phyloP scores from a whole-genome alignment of 2,888 invertebrate genomes.

The Tetragnatha montana region DNA sequence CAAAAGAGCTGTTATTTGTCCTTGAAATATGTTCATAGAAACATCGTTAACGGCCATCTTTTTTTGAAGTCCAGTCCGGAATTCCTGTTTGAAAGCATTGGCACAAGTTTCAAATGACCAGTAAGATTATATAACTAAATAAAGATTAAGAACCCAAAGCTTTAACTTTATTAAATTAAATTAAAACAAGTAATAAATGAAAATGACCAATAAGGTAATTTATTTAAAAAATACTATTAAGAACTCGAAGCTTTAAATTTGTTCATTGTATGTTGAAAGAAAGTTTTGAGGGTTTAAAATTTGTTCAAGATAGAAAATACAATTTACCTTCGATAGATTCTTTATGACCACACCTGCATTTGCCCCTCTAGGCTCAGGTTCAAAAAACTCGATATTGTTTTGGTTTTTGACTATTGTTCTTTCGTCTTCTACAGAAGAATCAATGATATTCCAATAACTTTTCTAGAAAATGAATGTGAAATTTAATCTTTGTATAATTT shows the following conservation, averaged over 20 bases:
- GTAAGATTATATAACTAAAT: background rate
- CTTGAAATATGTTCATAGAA: slow-evolving; percentile 85
- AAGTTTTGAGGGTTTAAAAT: no score
- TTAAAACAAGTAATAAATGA: no score
- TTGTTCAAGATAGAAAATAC: background rate
- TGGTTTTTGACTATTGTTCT: background rate
- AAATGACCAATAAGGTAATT: no score
- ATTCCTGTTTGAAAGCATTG: background rate
- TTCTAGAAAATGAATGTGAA: slow-evolving; percentile 4
- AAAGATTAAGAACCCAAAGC: background rate
- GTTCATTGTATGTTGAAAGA: no score
- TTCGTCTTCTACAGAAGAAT: background rate
- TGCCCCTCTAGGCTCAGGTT: slow-evolving; percentile 75
- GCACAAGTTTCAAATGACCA: background rate
- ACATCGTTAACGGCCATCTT: slow-evolving; percentile 83
- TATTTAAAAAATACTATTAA: no score
- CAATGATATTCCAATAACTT: slow-evolving; percentile 23
- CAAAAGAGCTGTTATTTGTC: slow-evolving; percentile 89
- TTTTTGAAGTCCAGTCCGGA: slow-evolving; percentile 66
- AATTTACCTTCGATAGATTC: slow-evolving; percentile 73
- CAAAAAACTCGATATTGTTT: slow-evolving; percentile 74
- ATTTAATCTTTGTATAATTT: no score
- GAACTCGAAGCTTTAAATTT: background rate
- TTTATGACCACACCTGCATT: slow-evolving; percentile 76
- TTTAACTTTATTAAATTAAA: background rate